Conservation (phyloP, 2,888 invertebrate genomes). For the Drosophila fulvimacula region DNA sequence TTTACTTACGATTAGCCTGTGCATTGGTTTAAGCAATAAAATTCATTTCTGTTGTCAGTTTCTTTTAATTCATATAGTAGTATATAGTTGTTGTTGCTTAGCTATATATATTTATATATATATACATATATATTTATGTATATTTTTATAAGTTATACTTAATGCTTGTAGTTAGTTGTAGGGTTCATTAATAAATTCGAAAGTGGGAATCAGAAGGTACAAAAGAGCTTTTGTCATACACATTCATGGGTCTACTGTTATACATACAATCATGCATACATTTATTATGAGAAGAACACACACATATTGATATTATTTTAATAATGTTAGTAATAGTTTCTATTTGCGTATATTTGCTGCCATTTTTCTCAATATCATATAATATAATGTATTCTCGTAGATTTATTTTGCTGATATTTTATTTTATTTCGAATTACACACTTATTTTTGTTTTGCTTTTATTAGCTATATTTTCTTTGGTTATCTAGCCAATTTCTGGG, state of each 20-base stretch:
- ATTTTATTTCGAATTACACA: constrained; percentile 15
- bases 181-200: constrained; percentile 69
- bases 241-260: constrained; percentile 13
- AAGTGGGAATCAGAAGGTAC: constrained; percentile 77
- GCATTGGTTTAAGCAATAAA: constrained; percentile 41
- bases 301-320: constrained; percentile 12
- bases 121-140: not conserved
- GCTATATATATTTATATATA: constrained; percentile 3
- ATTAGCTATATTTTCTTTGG: constrained; percentile 35
- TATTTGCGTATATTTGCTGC: constrained; percentile 10
- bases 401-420: constrained; percentile 1
- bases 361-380: constrained; percentile 23
- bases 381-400: constrained; percentile 20
- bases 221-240: constrained; percentile 62
- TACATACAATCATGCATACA: constrained; percentile 18
- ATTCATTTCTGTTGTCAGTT: constrained; percentile 38
- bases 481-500: constrained; percentile 30
- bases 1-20: constrained; percentile 45
- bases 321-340: constrained; percentile 10
- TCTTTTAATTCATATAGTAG: constrained; percentile 23
- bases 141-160: constrained; percentile 63
- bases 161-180: constrained; percentile 43
- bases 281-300: constrained; percentile 10
- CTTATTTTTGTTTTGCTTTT: not conserved
- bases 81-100: constrained; percentile 19